Evolutionary conservation across 2,113 vertebrate genomes (phyloP).

Genomic region (Meles meles): DNA sequence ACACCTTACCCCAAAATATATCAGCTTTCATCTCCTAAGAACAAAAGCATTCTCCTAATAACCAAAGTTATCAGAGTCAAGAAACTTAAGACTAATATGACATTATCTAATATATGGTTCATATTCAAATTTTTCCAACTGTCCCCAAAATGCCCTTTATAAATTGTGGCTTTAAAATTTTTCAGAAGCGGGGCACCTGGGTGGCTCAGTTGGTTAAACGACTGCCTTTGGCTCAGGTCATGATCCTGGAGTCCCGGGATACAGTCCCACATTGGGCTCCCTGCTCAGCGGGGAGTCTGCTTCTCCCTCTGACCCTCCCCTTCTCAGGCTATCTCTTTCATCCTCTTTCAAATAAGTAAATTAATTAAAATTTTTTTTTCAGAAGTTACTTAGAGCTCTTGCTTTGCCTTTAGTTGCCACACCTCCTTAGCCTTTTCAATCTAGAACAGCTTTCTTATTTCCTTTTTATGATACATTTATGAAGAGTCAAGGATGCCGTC

Average conservation of each 20-base stretch:
- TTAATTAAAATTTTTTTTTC: neutral
- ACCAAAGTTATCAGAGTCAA: neutral
- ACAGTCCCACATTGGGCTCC: too few relatives aligned
- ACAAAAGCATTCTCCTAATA: neutral
- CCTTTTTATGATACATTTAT: neutral
- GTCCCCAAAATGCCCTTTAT: neutral
- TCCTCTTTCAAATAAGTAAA: too few relatives aligned
- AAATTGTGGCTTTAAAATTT: neutral
- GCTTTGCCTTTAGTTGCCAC: neutral
- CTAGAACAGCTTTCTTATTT: neutral
- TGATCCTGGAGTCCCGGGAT: too few relatives aligned
- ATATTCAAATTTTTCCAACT: neutral
- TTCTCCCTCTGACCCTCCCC: too few relatives aligned
- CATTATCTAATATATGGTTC: neutral
- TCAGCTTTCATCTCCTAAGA: neutral
- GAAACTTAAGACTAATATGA: neutral
- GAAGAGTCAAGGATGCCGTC: neutral
- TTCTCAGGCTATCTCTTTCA: too few relatives aligned
- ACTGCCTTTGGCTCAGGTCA: too few relatives aligned
- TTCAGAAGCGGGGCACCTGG: too few relatives aligned
- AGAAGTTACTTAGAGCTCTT: neutral
- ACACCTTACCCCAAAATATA: neutral
- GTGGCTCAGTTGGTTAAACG: too few relatives aligned
- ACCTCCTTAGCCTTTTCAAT: neutral
- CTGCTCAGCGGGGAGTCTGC: too few relatives aligned